Conservation (phyloP, 1,140 invertebrate genomes). For the Dufourea novaeangliae region DNA sequence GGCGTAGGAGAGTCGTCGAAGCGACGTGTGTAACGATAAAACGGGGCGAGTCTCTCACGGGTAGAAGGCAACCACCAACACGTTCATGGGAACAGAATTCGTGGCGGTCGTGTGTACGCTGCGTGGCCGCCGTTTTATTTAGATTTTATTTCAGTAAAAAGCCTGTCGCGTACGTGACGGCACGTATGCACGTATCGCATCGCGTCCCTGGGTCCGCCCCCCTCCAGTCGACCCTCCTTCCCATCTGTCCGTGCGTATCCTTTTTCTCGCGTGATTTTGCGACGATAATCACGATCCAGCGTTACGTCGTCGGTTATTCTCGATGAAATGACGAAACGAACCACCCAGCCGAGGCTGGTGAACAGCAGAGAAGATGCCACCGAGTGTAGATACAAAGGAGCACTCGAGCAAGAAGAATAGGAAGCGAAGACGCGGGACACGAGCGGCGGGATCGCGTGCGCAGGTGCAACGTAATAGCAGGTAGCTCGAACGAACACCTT, state of each 20-base stretch:
- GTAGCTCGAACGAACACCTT: constrained; percentile 13
- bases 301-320: too few species aligned
- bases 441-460: constrained; percentile 25
- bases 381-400: background rate
- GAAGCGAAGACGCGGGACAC: background rate
- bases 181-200: constrained; percentile 61
- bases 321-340: too few species aligned
- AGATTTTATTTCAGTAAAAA: constrained; percentile 75
- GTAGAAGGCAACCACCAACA: constrained; percentile 20
- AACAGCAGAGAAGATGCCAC: too few species aligned
- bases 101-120: constrained; percentile 41
- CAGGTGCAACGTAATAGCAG: constrained; percentile 41
- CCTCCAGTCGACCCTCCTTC: constrained; percentile 31
- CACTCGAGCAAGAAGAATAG: background rate
- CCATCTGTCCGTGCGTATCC: constrained; percentile 5
- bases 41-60: constrained; percentile 52
- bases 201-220: constrained; percentile 33
- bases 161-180: constrained; percentile 73
- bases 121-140: constrained; percentile 69
- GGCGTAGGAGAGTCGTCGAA: constrained; percentile 24
- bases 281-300: constrained; percentile 7
- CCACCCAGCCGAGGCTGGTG: background rate
- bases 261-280: constrained; percentile 11
- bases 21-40: constrained; percentile 34
- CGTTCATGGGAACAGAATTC: constrained; percentile 66